Base-by-base conservation (phyloP, 2,113 vertebrate species). In the Butorides virescens region DNA sequence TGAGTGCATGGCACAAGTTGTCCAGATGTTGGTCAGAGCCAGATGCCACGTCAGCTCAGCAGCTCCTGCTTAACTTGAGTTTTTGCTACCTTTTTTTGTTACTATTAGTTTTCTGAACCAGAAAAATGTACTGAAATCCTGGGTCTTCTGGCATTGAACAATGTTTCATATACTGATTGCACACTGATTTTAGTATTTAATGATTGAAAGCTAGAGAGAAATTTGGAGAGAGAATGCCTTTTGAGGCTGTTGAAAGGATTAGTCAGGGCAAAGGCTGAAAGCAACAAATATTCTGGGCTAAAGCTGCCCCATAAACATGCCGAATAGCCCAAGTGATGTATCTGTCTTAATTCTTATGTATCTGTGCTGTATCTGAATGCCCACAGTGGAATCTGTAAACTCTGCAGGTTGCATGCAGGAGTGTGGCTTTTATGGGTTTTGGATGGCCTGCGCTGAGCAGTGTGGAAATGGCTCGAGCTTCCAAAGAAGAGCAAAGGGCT, bases 371-470 rank as follows among this genome's bases (percentile, higher is more conserved):
- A 25, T 13, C 47, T 65, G 90, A 37, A 50, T 58, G 46, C 9
- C 44, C 63, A 25, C 7, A 7, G 21, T 11, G 20, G 34, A 59
- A 47, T 20, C 47, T 30, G 25, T 27, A 15, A 20, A 7, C 55
- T 55, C 39, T 8, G 21, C 23, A 18, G 26, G 32, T 21, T 44
- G 37, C 29, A 46, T 1, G 4, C 37, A 20, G 56, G 30, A 66
- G 11, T 7, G 65, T 47, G 53, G 65, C 44, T 72, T 47, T 42
- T 42, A 36, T 9, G 15, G 32, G 71, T 56, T 49, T 61, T 1
- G 1, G 32, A 15, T 2, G 2, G 42, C n/a, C 30, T 0, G 1
- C 5, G 2, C 30, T 18, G 39, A 37, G 47, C 34, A 29, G 47
- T 2, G 20, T 44, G 72, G 65, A 61, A 67, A 34, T 0, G 3